These are phyloP conservation scores for Peribatodes rhomboidaria DNA, from an alignment of 2,888 invertebrate genomes.

Conservation along the genomic window DNA sequence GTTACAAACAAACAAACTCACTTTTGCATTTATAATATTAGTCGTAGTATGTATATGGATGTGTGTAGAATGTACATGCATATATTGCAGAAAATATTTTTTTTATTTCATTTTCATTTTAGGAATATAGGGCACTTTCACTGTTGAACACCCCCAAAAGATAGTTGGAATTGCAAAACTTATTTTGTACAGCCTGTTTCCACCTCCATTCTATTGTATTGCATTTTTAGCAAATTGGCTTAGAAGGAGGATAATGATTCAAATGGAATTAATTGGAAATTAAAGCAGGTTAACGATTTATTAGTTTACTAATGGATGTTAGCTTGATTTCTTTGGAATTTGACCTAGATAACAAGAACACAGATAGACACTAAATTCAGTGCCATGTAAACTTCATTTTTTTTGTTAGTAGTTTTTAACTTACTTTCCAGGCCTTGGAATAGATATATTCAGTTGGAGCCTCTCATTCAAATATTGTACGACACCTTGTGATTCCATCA, in stretches of 20 bases:
- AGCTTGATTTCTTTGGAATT: not conserved
- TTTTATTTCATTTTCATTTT: no score
- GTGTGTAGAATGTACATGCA: no score
- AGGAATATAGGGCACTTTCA: no score
- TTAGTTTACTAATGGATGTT: not conserved
- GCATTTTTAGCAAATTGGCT: not conserved
- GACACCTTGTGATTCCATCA: slow-evolving; percentile 96
- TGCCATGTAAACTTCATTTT: no score
- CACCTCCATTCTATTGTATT: no score
- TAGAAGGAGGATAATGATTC: not conserved
- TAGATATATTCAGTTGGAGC: slow-evolving; percentile 90
- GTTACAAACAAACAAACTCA: no score
- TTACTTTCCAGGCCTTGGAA: slow-evolving; percentile 89
- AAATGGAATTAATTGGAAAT: not conserved
- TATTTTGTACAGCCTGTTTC: no score
- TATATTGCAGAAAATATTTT: no score
- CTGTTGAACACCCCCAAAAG: no score
- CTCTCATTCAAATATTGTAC: slow-evolving; percentile 94
- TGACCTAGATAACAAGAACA: not conserved
- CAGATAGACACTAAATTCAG: not conserved
- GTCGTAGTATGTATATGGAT: no score
- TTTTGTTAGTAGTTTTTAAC: slow-evolving; percentile 44
- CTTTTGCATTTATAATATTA: no score
- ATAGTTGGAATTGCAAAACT: no score
- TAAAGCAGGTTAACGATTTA: slow-evolving; percentile 28